A percentile compares a stretch with the other conserved stretches of the same genome.
phyloP scores from a whole-genome alignment of 2,113 vertebrate species.

The Protomyctophum bolini region DNA sequence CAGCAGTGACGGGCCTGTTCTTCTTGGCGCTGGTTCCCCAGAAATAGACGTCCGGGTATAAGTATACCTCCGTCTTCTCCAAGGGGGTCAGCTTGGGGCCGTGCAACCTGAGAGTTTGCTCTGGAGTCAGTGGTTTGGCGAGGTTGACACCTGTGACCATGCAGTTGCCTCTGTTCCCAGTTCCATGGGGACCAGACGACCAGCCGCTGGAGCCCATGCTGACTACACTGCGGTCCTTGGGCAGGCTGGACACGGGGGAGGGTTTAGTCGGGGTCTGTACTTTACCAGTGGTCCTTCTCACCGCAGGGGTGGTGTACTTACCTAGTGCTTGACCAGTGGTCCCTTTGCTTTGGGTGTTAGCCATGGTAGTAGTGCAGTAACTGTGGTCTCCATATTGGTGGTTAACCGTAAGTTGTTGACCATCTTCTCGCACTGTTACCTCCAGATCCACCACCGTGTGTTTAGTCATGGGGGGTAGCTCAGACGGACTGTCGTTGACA shows the following conservation, averaged over 20 bases:
- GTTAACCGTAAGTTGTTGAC: slow-evolving; percentile 88
- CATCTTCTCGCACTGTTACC: slow-evolving; percentile 77
- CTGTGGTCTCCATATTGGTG: slow-evolving; percentile 90
- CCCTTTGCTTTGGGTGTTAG: slow-evolving; percentile 71
- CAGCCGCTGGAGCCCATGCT: slow-evolving; percentile 77
- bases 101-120: slow-evolving; percentile 91
- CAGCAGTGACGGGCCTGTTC: slow-evolving; percentile 86
- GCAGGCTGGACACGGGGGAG: slow-evolving; percentile 49
- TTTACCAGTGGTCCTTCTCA: no score
- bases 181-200: slow-evolving; percentile 51
- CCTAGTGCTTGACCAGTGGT: slow-evolving; percentile 50
- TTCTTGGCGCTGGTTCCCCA: slow-evolving; percentile 96
- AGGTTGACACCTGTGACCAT: slow-evolving; percentile 23
- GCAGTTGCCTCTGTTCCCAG: slow-evolving; percentile 52
- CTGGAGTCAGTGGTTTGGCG: slow-evolving; percentile 79
- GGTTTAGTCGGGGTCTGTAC: slow-evolving; percentile 72
- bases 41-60: slow-evolving; percentile 90
- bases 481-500: slow-evolving; percentile 56
- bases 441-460: slow-evolving; percentile 69
- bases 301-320: no score
- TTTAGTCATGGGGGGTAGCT: slow-evolving; percentile 1
- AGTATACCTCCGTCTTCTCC: slow-evolving; percentile 91
- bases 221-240: slow-evolving; percentile 86
- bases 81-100: slow-evolving; percentile 87
- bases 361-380: slow-evolving; percentile 79